A percentile compares a stretch with the other conserved stretches of the same genome.
These are phyloP conservation scores for Numenius arquata DNA, from an alignment of 2,113 vertebrate genomes.

Conservation along the genomic window DNA sequence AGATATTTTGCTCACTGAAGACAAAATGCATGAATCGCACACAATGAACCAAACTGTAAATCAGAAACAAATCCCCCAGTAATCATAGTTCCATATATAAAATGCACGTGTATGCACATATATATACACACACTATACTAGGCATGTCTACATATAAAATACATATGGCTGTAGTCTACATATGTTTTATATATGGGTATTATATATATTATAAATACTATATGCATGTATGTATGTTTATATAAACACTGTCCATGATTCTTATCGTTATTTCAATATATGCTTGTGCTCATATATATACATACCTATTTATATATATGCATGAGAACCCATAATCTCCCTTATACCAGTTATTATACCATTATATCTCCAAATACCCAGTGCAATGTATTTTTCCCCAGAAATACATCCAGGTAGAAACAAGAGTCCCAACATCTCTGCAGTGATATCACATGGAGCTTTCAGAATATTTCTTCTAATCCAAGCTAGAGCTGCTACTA, in stretches of 20 bases:
- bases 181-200: neutral
- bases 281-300: neutral
- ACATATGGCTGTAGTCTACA: neutral
- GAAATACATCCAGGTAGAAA: neutral
- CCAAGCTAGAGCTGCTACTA: neutral
- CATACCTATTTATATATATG: neutral
- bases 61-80: neutral
- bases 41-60: neutral
- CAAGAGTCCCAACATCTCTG: neutral
- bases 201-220: neutral
- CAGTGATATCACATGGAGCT: neutral
- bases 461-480: neutral
- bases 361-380: too few species aligned
- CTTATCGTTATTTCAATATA: neutral
- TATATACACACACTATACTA: too few species aligned
- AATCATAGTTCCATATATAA: neutral
- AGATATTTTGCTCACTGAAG: neutral
- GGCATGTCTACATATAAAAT: neutral
- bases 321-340: neutral
- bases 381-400: neutral
- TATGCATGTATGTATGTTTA: neutral
- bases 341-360: too few species aligned
- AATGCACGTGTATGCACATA: neutral
- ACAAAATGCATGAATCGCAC: neutral
- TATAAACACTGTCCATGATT: neutral